Conservation (phyloP, 2,797 vertebrate species). For the Eulemur albifrons region DNA sequence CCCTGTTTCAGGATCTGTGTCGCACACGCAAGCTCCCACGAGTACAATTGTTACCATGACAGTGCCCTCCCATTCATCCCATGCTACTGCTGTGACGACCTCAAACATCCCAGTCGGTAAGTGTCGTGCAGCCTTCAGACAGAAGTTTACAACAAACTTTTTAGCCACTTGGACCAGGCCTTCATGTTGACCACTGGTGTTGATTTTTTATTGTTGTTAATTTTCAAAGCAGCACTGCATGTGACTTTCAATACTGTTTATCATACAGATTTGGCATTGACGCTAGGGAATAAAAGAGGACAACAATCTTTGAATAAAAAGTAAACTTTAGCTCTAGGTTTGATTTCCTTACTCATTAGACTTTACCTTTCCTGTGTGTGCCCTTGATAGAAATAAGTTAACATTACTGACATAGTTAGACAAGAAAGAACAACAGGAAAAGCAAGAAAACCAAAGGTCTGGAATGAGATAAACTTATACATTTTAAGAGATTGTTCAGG, state of each 20-base stretch:
- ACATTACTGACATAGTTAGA: neutral
- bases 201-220: neutral
- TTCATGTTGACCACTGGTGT: neutral
- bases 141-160: neutral
- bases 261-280: neutral
- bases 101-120: constrained; percentile 98
- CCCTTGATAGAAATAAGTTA: constrained; percentile 8
- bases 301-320: neutral
- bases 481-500: neutral
- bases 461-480: neutral
- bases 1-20: constrained; percentile 88
- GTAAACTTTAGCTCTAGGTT: neutral
- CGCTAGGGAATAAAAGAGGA: neutral
- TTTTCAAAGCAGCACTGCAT: constrained; percentile 17
- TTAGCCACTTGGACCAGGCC: neutral
- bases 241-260: neutral
- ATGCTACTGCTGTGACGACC: constrained; percentile 96
- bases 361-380: neutral
- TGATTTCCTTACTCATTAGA: neutral
- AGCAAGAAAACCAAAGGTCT: neutral
- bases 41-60: constrained; percentile 98
- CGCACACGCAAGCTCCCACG: constrained; percentile 94
- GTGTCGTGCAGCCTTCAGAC: constrained; percentile 66
- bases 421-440: neutral
- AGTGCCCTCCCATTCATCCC: constrained; percentile 97